These are phyloP conservation scores for Neopipo cinnamomea DNA, from an alignment of 2,113 vertebrate species.

Conservation along the genomic window DNA sequence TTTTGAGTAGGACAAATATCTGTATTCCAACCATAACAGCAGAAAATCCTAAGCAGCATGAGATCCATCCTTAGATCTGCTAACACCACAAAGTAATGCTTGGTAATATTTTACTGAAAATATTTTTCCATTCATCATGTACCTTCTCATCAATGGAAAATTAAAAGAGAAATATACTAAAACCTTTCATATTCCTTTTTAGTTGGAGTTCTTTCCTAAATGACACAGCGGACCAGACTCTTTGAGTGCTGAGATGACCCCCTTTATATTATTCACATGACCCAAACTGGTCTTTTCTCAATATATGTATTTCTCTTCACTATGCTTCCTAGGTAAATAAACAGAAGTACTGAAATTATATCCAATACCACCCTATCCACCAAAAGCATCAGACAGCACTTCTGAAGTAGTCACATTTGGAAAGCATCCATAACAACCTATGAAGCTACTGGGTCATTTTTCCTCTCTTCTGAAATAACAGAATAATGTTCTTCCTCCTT, in stretches of 20 bases:
- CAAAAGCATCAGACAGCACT: neutral
- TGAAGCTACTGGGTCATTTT: neutral
- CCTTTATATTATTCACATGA: neutral
- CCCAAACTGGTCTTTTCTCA: neutral
- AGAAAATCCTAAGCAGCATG: neutral
- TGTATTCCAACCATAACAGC: accelerated
- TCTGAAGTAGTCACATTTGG: neutral
- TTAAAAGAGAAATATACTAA: neutral
- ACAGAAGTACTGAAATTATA: neutral
- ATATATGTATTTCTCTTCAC: neutral
- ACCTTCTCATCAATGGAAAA: neutral
- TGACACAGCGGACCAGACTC: neutral
- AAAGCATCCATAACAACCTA: neutral
- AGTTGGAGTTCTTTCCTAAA: neutral
- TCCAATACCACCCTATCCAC: neutral
- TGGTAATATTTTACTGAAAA: neutral
- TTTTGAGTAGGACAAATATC: neutral
- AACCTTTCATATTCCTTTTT: neutral
- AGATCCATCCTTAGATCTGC: neutral
- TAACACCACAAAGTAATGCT: neutral
- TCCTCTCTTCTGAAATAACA: neutral
- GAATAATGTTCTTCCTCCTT: neutral
- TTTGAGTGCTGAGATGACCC: neutral
- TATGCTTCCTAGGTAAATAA: neutral
- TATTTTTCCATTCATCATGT: neutral